Percentiles rank a stretch among this genome's conserved stretches.
Conservation (phyloP, 2,888 invertebrate species). For the Volucella inanis region DNA sequence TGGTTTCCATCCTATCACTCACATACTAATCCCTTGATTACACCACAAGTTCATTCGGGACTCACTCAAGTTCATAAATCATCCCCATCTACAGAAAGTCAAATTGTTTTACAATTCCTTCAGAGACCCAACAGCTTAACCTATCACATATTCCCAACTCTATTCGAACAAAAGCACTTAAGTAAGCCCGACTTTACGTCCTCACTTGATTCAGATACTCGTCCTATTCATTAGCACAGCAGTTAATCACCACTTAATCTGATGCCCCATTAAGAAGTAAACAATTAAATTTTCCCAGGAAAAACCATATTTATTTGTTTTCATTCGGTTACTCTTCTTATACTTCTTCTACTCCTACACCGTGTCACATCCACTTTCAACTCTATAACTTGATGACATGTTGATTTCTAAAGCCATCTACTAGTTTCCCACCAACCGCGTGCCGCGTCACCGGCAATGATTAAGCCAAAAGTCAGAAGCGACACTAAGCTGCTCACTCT, state of each 20-base stretch:
- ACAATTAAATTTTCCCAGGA: constrained; percentile 70
- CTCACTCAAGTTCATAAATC: constrained; percentile 15
- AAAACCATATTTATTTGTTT: constrained; percentile 67
- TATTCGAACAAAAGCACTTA: constrained; percentile 14
- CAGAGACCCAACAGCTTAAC: no score
- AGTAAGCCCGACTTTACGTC: constrained; percentile 12
- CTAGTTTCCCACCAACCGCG: background rate
- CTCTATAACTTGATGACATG: constrained; percentile 36
- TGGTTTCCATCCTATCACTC: background rate
- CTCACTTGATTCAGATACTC: constrained; percentile 44
- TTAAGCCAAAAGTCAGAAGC: constrained; percentile 36
- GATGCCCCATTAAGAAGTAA: constrained; percentile 73
- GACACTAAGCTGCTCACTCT: constrained; percentile 53
- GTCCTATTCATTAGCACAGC: constrained; percentile 71
- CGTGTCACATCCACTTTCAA: background rate
- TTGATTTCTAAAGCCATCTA: constrained; percentile 41
- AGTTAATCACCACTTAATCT: constrained; percentile 74
- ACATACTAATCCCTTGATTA: no score
- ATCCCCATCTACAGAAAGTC: constrained; percentile 2
- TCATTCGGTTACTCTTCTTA: constrained; percentile 8
- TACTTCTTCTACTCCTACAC: background rate
- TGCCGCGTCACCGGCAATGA: background rate
- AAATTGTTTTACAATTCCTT: background rate
- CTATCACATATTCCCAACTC: no score
- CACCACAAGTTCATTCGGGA: background rate